Evolutionary conservation across 2,888 invertebrate species (phyloP).

Genomic region (Rhamphomyia laevipes): DNA sequence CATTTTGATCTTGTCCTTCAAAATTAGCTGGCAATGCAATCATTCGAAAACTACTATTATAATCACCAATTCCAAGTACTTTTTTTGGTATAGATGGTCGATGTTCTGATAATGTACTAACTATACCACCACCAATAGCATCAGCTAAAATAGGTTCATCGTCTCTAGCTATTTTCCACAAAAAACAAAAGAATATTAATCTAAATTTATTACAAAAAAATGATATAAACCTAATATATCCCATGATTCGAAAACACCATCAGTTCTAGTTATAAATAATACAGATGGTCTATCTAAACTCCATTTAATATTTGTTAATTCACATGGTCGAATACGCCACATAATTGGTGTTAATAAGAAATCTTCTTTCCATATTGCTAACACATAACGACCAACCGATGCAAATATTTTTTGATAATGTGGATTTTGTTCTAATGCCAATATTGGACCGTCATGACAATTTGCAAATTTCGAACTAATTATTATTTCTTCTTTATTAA

Average conservation of each 20-base stretch:
- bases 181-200: background rate
- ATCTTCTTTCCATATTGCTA: constrained; percentile 63
- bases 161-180: constrained; percentile 25
- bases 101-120: constrained; percentile 52
- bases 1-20: constrained; percentile 37
- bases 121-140: constrained; percentile 51
- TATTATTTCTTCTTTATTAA: constrained; percentile 45
- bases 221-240: constrained; percentile 45
- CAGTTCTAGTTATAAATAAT: constrained; percentile 55
- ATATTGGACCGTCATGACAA: constrained; percentile 62
- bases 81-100: constrained; percentile 44
- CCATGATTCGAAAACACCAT: constrained; percentile 74
- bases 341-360: constrained; percentile 48
- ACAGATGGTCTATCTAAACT: constrained; percentile 62
- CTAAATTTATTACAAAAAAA: background rate
- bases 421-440: constrained; percentile 47
- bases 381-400: constrained; percentile 62
- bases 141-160: constrained; percentile 51
- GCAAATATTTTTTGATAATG: constrained; percentile 49
- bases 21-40: constrained; percentile 47
- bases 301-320: constrained; percentile 58
- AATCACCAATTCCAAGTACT: constrained; percentile 55
- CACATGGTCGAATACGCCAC: constrained; percentile 49
- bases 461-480: constrained; percentile 36
- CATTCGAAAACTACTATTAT: constrained; percentile 54